Conservation (phyloP, 2,888 invertebrate genomes). For the Heterodera filipjevi region DNA sequence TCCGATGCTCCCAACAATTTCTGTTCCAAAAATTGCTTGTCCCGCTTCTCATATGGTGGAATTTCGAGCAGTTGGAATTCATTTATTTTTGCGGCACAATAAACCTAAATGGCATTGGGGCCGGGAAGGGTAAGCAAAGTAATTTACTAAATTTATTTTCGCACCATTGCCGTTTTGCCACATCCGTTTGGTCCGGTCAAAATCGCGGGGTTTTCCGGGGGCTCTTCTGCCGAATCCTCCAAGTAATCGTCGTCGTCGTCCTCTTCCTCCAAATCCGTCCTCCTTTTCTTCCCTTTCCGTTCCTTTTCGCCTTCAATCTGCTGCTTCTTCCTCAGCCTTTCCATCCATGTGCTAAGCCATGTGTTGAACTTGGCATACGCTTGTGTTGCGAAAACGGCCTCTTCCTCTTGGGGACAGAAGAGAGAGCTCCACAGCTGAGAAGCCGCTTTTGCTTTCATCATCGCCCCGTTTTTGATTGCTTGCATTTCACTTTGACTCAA, state of each 20-base stretch:
- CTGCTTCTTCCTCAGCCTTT: constrained; percentile 10
- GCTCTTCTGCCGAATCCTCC: constrained; percentile 12
- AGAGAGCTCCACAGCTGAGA: constrained; percentile 27
- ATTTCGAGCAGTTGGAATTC: constrained; percentile 29
- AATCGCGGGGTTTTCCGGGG: constrained; percentile 25
- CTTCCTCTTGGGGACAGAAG: constrained; percentile 14
- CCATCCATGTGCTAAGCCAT: constrained; percentile 14
- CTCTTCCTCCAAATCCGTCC: constrained; percentile 7
- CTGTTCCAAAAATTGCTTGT: constrained; percentile 28
- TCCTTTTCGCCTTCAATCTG: neutral
- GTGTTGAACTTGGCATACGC: constrained; percentile 5
- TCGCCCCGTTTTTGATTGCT: constrained; percentile 10
- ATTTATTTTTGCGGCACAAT: constrained; percentile 33
- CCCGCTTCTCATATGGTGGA: constrained; percentile 29
- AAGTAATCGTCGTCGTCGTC: constrained; percentile 23
- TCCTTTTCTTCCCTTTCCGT: constrained; percentile 9
- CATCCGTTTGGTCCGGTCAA: constrained; percentile 29
- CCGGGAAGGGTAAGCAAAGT: neutral
- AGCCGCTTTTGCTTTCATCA: neutral
- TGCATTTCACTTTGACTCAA: neutral
- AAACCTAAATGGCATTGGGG: constrained; percentile 25
- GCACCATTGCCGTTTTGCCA: constrained; percentile 32
- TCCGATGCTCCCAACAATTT: constrained; percentile 32
- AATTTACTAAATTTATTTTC: neutral
- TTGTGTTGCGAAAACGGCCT: constrained; percentile 23